Conservation (phyloP, 2,797 vertebrate genomes). For the Chiloscyllium punctatum region DNA sequence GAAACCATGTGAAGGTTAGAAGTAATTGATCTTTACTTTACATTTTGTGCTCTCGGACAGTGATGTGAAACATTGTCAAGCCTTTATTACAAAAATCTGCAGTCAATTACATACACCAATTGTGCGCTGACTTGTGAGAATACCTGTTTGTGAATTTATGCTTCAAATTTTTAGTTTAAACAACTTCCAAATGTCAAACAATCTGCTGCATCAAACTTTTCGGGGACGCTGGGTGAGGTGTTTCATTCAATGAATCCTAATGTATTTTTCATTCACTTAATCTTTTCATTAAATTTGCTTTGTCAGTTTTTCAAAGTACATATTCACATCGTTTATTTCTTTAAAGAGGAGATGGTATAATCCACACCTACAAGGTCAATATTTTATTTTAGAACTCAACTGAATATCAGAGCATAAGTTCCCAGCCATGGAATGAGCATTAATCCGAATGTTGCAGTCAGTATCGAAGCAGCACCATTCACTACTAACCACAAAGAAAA, state of each 20-base stretch:
- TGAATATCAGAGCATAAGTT: no score
- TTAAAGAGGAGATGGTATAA: not conserved
- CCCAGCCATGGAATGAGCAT: not conserved
- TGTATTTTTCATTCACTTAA: not conserved
- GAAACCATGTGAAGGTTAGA: not conserved
- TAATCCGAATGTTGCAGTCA: not conserved
- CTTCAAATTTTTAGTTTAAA: not conserved
- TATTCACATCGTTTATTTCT: not conserved
- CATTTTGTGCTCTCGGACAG: not conserved
- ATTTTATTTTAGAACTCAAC: not conserved
- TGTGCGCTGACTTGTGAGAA: not conserved
- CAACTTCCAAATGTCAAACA: not conserved
- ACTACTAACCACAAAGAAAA: not conserved
- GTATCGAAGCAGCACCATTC: not conserved
- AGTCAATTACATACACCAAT: not conserved
- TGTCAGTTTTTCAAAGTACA: not conserved
- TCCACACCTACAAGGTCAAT: not conserved
- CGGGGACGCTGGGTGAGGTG: not conserved
- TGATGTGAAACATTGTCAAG: not conserved
- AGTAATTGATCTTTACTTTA: no score
- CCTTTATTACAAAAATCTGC: not conserved
- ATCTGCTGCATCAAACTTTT: not conserved
- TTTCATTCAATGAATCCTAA: not conserved
- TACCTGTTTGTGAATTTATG: not conserved
- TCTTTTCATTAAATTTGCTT: slow-evolving; percentile 2